Base-by-base conservation (phyloP, 2,888 invertebrate species). In the Tetragonula carbonaria region DNA sequence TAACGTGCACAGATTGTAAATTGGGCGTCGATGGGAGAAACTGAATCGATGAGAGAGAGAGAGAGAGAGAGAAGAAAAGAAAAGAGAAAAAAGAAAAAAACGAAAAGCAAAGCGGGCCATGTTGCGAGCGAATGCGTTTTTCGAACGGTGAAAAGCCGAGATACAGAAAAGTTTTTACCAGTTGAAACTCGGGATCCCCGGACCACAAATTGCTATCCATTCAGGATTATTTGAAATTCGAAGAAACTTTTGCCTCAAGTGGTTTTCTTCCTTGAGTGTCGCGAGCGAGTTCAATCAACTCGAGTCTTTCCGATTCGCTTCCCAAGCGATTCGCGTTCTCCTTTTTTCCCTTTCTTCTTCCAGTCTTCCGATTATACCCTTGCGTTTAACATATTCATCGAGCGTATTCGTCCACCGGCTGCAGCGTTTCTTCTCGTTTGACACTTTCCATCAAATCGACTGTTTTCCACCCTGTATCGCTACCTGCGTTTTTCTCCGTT, bases 181-280 rank as follows among this genome's bases (percentile, higher is more conserved):
- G 84, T 80, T 84, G 87, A 88, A 90, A 88, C 82, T 81, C 84
- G 84, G 87, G 87, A 86, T 88, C 87, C 82, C 89, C 90, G 90
- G 62, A 88, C 91, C 91, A 87, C 91, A 93, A 93, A 93, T 93
- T 93, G 92, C 93, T 88, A 91, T 91, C 92, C 88, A 92, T 93
- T 93, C 93, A 92, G 85, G 87, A 93, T 92, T 92, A 92, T 93
- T 92, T 91, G 92, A 92, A 92, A 93, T 92, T 91, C 92, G 92
- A 87, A 86, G 91, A 91, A 92, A 93, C 90, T 92, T 91, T 86
- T 86, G 78, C 86, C 78, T 80, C 82, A 82, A 87, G 89, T 88
- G 89, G 86, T 90, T 91, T 89, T 88, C 89, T 86, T 86, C 84
- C 67, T 74, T 53, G 51, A 89, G 89, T 89, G 91, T 92, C 91